Evolutionary conservation across 2,113 vertebrate species (phyloP).

Genomic region (Saccopteryx bilineata): DNA sequence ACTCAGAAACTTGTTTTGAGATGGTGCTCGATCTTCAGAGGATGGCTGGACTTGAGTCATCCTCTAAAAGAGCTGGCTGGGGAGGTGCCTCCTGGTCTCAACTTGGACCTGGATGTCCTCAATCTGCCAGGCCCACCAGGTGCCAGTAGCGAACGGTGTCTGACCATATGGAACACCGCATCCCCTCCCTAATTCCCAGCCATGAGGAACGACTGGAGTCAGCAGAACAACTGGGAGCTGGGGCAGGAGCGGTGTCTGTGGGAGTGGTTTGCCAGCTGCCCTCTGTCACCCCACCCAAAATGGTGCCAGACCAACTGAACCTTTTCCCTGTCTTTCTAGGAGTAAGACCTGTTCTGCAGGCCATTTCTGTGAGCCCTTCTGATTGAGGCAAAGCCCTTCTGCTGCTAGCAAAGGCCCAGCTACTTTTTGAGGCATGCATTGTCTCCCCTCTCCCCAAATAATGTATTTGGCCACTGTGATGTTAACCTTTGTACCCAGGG

Average conservation of each 20-base stretch:
- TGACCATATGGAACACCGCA: conserved; percentile 91
- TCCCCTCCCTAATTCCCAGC: conserved; percentile 57
- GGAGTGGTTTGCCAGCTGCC: conserved; percentile 41
- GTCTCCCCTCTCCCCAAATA: neutral
- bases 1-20: conserved; percentile 90
- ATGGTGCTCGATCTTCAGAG: conserved; percentile 91
- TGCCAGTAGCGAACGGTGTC: conserved; percentile 91
- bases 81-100: conserved; percentile 94
- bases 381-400: conserved; percentile 20
- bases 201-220: conserved; percentile 61
- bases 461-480: conserved; percentile 36
- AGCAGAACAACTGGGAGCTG: conserved; percentile 32
- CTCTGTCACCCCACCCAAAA: conserved; percentile 49
- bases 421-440: neutral
- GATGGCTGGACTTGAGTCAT: conserved; percentile 96
- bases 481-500: conserved; percentile 41
- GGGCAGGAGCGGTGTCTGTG: conserved; percentile 26
- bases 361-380: neutral
- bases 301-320: conserved; percentile 61
- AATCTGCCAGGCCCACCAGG: conserved; percentile 89
- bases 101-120: conserved; percentile 94
- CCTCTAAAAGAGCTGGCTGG: conserved; percentile 96
- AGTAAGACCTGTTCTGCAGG: conserved; percentile 42
- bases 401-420: conserved; percentile 56
- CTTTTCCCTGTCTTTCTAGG: conserved; percentile 36